Evolutionary conservation across 2,113 vertebrate genomes (phyloP).

Genomic region (Ophiodon elongatus): DNA sequence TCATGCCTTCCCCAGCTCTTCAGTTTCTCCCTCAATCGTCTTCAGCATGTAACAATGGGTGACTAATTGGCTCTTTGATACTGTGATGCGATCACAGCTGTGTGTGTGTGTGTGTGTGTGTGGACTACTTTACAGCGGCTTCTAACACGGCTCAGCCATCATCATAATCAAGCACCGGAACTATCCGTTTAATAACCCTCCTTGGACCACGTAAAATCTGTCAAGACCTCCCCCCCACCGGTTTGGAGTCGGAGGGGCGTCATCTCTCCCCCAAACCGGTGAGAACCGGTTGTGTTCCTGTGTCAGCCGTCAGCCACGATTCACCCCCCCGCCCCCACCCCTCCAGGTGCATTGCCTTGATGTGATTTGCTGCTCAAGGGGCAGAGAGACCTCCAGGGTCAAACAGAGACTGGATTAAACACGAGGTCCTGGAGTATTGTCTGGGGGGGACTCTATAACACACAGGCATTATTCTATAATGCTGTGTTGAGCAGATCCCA

Average conservation of each 20-base stretch:
- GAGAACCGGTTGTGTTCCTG: conserved; percentile 38
- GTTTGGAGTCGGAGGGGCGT: background rate
- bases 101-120: background rate
- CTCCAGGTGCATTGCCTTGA: conserved; percentile 53
- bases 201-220: conserved; percentile 46
- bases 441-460: conserved; percentile 8
- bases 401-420: conserved; percentile 54
- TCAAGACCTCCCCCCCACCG: conserved; percentile 24
- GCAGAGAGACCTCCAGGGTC: conserved; percentile 53
- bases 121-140: background rate
- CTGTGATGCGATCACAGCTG: background rate
- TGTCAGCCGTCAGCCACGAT: conserved; percentile 16
- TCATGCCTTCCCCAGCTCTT: background rate
- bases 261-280: conserved; percentile 46
- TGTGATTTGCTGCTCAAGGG: conserved; percentile 54
- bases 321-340: background rate
- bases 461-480: conserved; percentile 3
- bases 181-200: conserved; percentile 17
- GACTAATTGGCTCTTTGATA: background rate
- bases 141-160: background rate
- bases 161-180: background rate
- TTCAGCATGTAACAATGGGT: background rate
- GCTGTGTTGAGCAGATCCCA: conserved; percentile 36
- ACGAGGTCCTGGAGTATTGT: conserved; percentile 23
- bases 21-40: background rate